Base-by-base conservation (phyloP, 2,113 vertebrate species). In the Psophia crepitans region DNA sequence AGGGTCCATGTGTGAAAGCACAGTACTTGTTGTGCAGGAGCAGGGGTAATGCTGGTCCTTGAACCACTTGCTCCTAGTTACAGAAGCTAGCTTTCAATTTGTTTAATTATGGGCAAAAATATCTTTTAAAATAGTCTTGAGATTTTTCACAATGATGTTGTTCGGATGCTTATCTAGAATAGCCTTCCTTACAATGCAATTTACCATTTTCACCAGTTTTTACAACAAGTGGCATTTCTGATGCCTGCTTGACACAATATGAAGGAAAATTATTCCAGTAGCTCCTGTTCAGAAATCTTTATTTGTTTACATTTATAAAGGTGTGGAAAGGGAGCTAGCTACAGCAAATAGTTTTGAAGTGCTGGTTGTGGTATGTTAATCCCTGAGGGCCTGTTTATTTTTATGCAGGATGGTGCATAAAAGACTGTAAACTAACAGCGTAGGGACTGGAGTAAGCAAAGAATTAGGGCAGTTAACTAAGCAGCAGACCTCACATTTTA, bases 251-350 rank as follows among this genome's bases (percentile, higher is more conserved):
- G 44, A 33, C 80, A 76, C 61, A 56, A 12, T 58, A 48, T n/a
- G 57, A 77, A 71, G 71, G 70, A 84, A 96, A 88, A 49, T 53
- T 4, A 80, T 81, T 88, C 51, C 83, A 71, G 23, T 77, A 93
- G 89, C 39, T 75, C 70, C 77, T 48, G 43, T 78, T 96, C 58
- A 64, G 48, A 91, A 76, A 57, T 66, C 41, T 75, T 54, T 77
- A 22, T 87, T 95, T 87, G 27, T 89, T 97, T 92, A 58, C 20
- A 24, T 95, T 37, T 86, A 11, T 71, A 66, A 95, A 96, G 93
- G 87, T 73, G 27, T 69, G 26, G 70, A 94, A 96, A 77, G 60
- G 74, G 83, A 92, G 65, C 60, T n/a, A 92, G 65, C 60, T n/a
- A 41, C 10, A 43, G 44, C 13, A 57, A 48, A 12, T 64, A 61